A percentile compares a stretch with the other conserved stretches of the same genome.
Conservation (phyloP, 2,888 invertebrate species). For the Dolomedes plantarius region DNA sequence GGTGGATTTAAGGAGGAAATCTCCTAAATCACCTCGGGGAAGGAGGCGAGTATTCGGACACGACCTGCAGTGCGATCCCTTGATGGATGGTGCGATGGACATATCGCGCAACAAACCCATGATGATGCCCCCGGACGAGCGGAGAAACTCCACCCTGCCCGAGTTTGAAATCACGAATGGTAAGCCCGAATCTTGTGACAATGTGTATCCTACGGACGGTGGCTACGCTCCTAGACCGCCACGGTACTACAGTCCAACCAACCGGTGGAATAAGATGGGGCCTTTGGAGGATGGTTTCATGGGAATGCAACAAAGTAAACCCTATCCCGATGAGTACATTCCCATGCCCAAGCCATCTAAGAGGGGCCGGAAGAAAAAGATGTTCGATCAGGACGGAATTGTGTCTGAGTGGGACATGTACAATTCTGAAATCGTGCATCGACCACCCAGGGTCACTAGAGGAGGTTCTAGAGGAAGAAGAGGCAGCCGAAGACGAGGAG, state of each 20-base stretch:
- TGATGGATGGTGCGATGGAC: conserved; percentile 64
- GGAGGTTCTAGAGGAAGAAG: conserved; percentile 59
- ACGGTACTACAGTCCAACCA: conserved; percentile 61
- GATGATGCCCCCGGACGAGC: conserved; percentile 54
- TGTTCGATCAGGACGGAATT: conserved; percentile 52
- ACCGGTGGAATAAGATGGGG: conserved; percentile 65
- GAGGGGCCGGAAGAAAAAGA: conserved; percentile 54
- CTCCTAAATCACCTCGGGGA: conserved; percentile 65
- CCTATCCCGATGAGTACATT: conserved; percentile 58
- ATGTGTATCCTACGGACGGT: conserved; percentile 48
- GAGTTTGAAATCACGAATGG: conserved; percentile 71
- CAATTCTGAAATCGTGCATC: conserved; percentile 52
- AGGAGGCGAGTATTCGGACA: conserved; percentile 55
- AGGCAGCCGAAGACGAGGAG: conserved; percentile 51
- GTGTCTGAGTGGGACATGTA: conserved; percentile 65
- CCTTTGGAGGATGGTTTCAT: conserved; percentile 66
- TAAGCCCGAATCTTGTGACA: conserved; percentile 56
- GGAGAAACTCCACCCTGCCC: conserved; percentile 57
- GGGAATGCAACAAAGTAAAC: conserved; percentile 61
- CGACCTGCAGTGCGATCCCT: conserved; percentile 63
- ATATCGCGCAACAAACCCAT: conserved; percentile 55
- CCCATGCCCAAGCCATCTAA: conserved; percentile 57
- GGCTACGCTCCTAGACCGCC: conserved; percentile 57
- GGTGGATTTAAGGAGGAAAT: conserved; percentile 55
- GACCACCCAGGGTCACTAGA: conserved; percentile 58